phyloP scores from a whole-genome alignment of 2,113 vertebrate genomes.

The Odontesthes bonariensis region DNA sequence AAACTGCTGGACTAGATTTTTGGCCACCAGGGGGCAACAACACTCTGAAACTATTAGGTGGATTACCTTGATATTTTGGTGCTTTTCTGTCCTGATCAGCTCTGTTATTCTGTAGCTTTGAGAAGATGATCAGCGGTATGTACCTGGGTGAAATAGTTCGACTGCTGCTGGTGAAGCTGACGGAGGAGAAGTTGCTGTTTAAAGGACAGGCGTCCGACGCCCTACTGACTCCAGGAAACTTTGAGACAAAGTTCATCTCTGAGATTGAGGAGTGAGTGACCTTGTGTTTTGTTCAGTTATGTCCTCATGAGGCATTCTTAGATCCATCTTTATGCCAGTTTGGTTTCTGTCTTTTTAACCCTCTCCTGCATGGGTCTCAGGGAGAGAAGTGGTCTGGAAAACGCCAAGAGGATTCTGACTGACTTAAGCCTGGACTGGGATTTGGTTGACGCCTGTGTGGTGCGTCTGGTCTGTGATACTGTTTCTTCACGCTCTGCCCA shows the following conservation, averaged over 20 bases:
- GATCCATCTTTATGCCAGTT: fast-evolving
- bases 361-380: slow-evolving; percentile 55
- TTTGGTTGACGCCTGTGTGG: slow-evolving; percentile 66
- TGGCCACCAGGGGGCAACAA: neutral
- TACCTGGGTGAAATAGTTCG: slow-evolving; percentile 88
- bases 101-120: slow-evolving; percentile 81
- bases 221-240: slow-evolving; percentile 56
- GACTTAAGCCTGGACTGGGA: slow-evolving; percentile 74
- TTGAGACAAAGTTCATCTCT: slow-evolving; percentile 82
- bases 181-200: slow-evolving; percentile 78
- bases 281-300: fast-evolving
- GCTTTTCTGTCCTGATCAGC: neutral
- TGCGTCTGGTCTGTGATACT: slow-evolving; percentile 80
- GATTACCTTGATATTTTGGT: neutral
- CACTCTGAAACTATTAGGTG: neutral
- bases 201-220: slow-evolving; percentile 24
- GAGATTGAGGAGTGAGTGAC: slow-evolving; percentile 82
- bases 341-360: too few relatives aligned
- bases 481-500: slow-evolving; percentile 80
- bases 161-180: slow-evolving; percentile 77
- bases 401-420: slow-evolving; percentile 61
- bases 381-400: slow-evolving; percentile 25
- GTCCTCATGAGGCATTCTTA: too few relatives aligned
- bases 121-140: slow-evolving; percentile 89
- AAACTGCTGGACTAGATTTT: fast-evolving